Base-by-base conservation (phyloP, 2,888 invertebrate genomes). In the Xestobium rufovillosum region DNA sequence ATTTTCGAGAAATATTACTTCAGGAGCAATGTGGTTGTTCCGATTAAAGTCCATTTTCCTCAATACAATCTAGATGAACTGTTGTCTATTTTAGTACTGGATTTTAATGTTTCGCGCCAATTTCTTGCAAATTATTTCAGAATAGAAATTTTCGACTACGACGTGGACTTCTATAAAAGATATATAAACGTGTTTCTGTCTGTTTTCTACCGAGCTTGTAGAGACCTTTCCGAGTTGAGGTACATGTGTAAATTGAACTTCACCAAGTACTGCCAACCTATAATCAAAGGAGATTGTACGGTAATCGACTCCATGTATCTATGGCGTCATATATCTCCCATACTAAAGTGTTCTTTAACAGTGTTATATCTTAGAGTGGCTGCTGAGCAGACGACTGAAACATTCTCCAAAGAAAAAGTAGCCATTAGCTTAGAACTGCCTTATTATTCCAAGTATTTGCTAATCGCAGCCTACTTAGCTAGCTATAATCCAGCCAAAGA, bases 401-500 rank as follows among this genome's bases (percentile, higher is more conserved):
- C 47, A 3, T 48, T 53, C 25, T 45, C 51, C 3, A 58, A 55
- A 31, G 55, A 55, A 30, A 57, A 53, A 15, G 66, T 78, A 49
- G 78, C 76, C 0, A 76, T 76, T 45, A 79, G 78, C 34, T 72
- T 87, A 17, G 86, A 88, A 54, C 59, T 95, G 3, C 94, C 94
- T 0, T 90, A 78, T 58, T 92, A 89, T 64, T 85, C 89, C 0
- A 94, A 94, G 63, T 92, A 78, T 61, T 70, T 95, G 19, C 68
- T 95, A 2, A 85, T 95, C 14, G 89, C 94, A 4, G 85, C 91
- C 1, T 95, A 88, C 60, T 68, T 95, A 41, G 94, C 94, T 0
- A 94, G 94, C 17, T 88, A 92, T 61, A 94, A 94, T 63, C 87
- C 92, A 1, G 77, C 84, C 0, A 87, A 85, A 50, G 82, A 86